Base-by-base conservation (phyloP, 2,113 vertebrate species). In the Rostratula benghalensis region DNA sequence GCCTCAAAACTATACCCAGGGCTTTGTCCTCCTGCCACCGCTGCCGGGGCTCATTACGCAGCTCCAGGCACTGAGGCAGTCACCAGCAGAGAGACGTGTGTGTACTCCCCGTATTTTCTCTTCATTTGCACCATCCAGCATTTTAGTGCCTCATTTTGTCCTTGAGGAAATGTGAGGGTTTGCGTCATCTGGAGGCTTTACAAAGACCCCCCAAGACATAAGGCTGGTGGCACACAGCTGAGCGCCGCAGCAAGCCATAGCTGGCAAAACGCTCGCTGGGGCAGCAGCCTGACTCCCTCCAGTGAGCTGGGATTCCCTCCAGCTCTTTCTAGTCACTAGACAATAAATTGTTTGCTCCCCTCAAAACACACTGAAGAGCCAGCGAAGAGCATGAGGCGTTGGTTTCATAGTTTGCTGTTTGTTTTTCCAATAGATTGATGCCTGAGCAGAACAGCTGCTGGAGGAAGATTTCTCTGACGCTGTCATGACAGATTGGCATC, bases 171-270 rank as follows among this genome's bases (percentile, higher is more conserved):
- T 11, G 10, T 24, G n/a, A 81, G 48, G 15, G 19, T 45, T 41
- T 74, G 24, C 41, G 12, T 73, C 56, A 46, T 27, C 24, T 20
- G 28, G 53, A 76, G 53, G 46, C 45, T 60, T 78, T 65, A 45
- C 31, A 86, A 64, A 64, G 18, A 27, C 1, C 1, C 21, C 21
- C 27, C 54, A 31, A 39, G 65, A 45, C 0, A 1, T 2, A 60
- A 63, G 27, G 11, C 3, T 88, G 46, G 71, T 71, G 9, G 25
- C 68, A 43, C 50, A 6, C 18, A 54, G 75, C 82, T 9, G 33
- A 79, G 73, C 0, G 5, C 78, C 45, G 20, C 8, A 46, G 35
- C 0, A 0, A 92, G 60, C 9, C 2, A 5, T 33, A 50, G 67
- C 63, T 91, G 78, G 51, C 78, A 59, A 35, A 76, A 31, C 1